These are phyloP conservation scores for Myioborus melanocephalus DNA, from an alignment of 2,797 vertebrate species.

Conservation along the genomic window DNA sequence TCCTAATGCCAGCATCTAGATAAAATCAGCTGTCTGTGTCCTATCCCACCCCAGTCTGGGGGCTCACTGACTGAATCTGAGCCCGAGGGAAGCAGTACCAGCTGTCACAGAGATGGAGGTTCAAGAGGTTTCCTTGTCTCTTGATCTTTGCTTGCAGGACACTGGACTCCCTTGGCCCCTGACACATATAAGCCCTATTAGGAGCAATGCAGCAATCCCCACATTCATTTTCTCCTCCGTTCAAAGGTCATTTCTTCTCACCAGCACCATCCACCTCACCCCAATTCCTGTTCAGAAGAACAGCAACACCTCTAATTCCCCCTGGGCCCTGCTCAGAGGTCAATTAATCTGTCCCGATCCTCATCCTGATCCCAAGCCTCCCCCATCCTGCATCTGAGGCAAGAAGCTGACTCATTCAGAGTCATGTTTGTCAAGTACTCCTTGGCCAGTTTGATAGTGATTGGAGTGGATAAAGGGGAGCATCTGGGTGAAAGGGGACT, in stretches of 20 bases:
- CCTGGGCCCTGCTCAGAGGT: conserved; percentile 1
- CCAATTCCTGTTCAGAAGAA: neutral
- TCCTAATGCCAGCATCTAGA: neutral
- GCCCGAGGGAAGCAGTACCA: neutral
- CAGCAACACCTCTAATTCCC: neutral
- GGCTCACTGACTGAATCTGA: neutral
- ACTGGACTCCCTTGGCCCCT: neutral
- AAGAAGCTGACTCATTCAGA: neutral
- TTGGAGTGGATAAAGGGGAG: neutral
- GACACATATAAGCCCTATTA: neutral
- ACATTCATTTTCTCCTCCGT: neutral
- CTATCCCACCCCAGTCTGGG: neutral
- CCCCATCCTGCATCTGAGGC: conserved; percentile 21
- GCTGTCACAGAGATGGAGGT: neutral
- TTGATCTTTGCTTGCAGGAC: neutral
- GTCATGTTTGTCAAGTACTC: neutral
- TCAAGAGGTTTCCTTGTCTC: neutral
- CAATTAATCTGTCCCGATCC: conserved; percentile 8
- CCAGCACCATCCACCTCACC: neutral
- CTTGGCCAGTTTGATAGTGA: neutral
- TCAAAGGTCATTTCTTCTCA: neutral
- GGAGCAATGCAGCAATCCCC: neutral
- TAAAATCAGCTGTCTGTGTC: conserved; percentile 13
- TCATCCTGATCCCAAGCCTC: conserved; percentile 3
- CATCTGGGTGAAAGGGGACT: neutral